phyloP scores from a whole-genome alignment of 1,140 invertebrate species.

The Drosophila sechellia region DNA sequence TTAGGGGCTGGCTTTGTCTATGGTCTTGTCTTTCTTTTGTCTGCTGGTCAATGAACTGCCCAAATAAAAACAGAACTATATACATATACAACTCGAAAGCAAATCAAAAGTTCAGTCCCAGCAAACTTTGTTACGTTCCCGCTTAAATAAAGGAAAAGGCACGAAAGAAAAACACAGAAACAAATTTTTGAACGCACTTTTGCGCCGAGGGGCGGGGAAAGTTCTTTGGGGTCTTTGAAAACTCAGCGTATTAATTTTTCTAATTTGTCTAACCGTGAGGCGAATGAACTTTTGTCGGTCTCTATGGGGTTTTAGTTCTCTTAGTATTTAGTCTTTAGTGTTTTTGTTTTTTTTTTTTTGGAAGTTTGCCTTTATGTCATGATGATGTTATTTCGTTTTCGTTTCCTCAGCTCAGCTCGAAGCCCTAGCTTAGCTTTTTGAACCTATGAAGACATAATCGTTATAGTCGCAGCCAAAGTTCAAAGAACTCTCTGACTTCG shows the following conservation, averaged over 20 bases:
- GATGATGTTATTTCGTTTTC: slow-evolving; percentile 79
- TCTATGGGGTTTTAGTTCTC: slow-evolving; percentile 51
- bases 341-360: slow-evolving; percentile 28
- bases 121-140: slow-evolving; percentile 71
- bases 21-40: slow-evolving; percentile 56
- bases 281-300: slow-evolving; percentile 70
- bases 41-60: slow-evolving; percentile 77
- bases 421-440: slow-evolving; percentile 62
- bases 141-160: slow-evolving; percentile 64
- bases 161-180: slow-evolving; percentile 43
- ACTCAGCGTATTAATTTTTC: slow-evolving; percentile 79
- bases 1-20: slow-evolving; percentile 13
- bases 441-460: slow-evolving; percentile 80
- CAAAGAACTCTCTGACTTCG: slow-evolving; percentile 68
- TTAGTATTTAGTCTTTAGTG: slow-evolving; percentile 21
- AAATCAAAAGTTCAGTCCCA: slow-evolving; percentile 72
- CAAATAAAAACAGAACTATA: slow-evolving; percentile 58
- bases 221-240: slow-evolving; percentile 45
- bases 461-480: slow-evolving; percentile 71
- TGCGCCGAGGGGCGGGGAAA: slow-evolving; percentile 3
- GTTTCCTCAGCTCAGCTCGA: slow-evolving; percentile 50
- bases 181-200: slow-evolving; percentile 62
- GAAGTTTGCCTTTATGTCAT: slow-evolving; percentile 73
- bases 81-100: slow-evolving; percentile 49
- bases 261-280: slow-evolving; percentile 76